These are phyloP conservation scores for Drosophila pectinifera DNA, from an alignment of 1,140 invertebrate species.

Conservation along the genomic window DNA sequence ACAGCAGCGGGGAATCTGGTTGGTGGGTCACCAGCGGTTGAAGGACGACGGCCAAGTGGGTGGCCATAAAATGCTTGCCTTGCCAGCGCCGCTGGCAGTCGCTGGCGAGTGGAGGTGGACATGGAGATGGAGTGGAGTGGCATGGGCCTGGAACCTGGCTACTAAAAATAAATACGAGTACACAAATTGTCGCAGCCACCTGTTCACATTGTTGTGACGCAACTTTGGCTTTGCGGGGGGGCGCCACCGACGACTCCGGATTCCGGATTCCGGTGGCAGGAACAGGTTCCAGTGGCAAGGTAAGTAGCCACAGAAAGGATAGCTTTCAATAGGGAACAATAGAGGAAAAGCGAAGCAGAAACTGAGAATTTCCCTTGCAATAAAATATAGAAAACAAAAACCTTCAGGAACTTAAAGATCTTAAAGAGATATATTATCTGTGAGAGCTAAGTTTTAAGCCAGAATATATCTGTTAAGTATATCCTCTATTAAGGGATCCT, in stretches of 20 bases:
- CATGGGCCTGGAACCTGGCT: conserved; percentile 47
- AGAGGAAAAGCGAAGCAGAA: not conserved
- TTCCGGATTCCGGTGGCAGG: conserved; percentile 12
- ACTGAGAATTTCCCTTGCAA: not conserved
- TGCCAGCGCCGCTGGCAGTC: conserved; percentile 45
- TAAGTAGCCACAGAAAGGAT: conserved; percentile 14
- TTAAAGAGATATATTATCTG: too few species aligned
- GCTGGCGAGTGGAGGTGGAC: not conserved
- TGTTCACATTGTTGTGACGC: conserved; percentile 82
- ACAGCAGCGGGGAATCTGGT: conserved; percentile 29
- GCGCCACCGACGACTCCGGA: conserved; percentile 10
- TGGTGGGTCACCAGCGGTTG: conserved; percentile 43
- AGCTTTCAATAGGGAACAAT: conserved; percentile 14
- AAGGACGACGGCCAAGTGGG: conserved; percentile 60
- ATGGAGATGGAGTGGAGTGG: conserved; percentile 7
- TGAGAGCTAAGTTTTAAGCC: too few species aligned
- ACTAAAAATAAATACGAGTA: conserved; percentile 83
- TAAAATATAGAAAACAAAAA: not conserved
- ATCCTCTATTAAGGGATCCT: too few species aligned
- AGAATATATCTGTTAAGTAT: too few species aligned
- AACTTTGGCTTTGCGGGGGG: conserved; percentile 44
- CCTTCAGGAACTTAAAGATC: too few species aligned
- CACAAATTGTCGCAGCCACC: conserved; percentile 82
- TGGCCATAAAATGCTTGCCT: conserved; percentile 67
- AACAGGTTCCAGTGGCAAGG: not conserved